Base-by-base conservation (phyloP, 1,140 invertebrate species). In the Pinna nobilis region DNA sequence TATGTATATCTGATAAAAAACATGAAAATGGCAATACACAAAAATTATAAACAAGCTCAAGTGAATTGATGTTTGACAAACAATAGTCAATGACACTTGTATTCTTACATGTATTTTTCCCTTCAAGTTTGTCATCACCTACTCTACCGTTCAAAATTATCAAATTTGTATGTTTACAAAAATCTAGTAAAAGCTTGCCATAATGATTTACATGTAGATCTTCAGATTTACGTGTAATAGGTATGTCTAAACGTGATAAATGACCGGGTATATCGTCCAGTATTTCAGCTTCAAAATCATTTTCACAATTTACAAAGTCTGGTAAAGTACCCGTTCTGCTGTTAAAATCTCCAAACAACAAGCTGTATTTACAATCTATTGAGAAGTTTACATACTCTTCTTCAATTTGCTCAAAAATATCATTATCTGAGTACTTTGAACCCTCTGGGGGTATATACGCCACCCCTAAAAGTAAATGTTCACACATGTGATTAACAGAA, bases 391-490 rank as follows among this genome's bases (percentile, higher is more conserved):
- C 3, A 9, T 39, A 49, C 33, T 60, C 57, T 9, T 64, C 61
- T 49, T 64, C 61, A 7, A 64, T 32, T 49, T 64, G 33, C 18
- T 11, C 28, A 33, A 64, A 64, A 30, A 9, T 25, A 32, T 64
- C 61, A 25, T 44, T 20, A 30, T 33, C 20, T 3, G 61, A 44
- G 20, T 64, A 64, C 32, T 64, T 64, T 30, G 61, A 64, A 49
- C 9, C 15, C 41, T 64, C 61, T 6, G 61, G 61, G 37, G 61
- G 41, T 11, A 64, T 32, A 32, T 47, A 64, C 1, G 25, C 15
- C 37, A 33, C 37, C 11, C 61, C 61, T 18, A 64, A 32, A 18
- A 64, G 23, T n/a, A 64, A 28, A 30, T 44, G 41, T 49, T 64
- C 61, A 23, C 3, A 32, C 3, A 47, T 32, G 28, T 15, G 25